Conservation (phyloP, 1,140 invertebrate species). For the Aphidius ervi region DNA sequence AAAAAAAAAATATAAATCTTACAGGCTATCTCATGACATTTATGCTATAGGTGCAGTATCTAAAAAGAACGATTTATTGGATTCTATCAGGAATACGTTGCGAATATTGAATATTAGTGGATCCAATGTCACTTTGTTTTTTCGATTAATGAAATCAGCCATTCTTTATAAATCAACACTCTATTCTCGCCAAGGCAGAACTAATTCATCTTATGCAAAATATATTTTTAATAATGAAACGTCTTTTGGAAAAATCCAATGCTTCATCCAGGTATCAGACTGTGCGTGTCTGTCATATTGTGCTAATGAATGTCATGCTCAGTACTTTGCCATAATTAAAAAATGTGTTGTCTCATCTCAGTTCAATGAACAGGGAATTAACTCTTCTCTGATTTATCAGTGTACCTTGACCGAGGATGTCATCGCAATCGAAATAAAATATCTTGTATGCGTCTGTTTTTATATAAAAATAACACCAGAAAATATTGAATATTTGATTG, state of each 20-base stretch:
- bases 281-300: not conserved
- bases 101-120: not conserved
- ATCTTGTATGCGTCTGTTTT: too few relatives aligned
- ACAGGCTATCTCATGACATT: not conserved
- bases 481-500: too few relatives aligned
- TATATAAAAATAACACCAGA: too few relatives aligned
- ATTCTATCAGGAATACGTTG: not conserved
- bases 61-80: not conserved
- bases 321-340: too few relatives aligned
- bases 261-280: not conserved
- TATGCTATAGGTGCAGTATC: not conserved
- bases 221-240: not conserved
- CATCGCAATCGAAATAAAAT: too few relatives aligned
- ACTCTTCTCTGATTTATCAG: too few relatives aligned
- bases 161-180: not conserved
- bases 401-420: too few relatives aligned
- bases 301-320: too few relatives aligned
- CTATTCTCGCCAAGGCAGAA: not conserved
- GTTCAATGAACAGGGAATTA: too few relatives aligned
- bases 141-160: not conserved
- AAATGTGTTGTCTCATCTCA: too few relatives aligned
- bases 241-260: not conserved
- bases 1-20: conserved; percentile 8
- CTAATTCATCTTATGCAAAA: not conserved
- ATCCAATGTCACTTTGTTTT: not conserved